Percentiles rank a stretch among this genome's conserved stretches.
Conservation (phyloP, 1,140 invertebrate species). For the Drosophila eugracilis region DNA sequence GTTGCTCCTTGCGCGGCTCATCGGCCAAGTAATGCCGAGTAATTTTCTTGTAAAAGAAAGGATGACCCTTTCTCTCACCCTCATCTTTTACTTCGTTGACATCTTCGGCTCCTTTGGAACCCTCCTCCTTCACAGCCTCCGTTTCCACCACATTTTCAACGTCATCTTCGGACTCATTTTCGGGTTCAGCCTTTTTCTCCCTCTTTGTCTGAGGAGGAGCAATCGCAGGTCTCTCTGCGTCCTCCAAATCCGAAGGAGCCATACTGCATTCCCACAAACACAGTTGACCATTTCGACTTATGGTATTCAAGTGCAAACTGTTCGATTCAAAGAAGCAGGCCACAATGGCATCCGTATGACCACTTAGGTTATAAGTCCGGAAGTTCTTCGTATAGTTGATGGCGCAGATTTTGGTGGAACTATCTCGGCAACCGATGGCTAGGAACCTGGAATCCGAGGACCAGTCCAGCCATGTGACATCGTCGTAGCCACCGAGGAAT, state of each 20-base stretch:
- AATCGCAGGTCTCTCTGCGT: conserved; percentile 84
- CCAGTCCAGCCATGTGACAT: conserved; percentile 95
- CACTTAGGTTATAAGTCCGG: conserved; percentile 89
- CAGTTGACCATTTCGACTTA: conserved; percentile 90
- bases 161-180: conserved; percentile 87
- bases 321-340: conserved; percentile 95
- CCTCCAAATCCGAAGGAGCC: conserved; percentile 84
- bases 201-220: conserved; percentile 71
- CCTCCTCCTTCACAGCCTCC: conserved; percentile 85
- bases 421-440: conserved; percentile 94
- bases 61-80: conserved; percentile 84
- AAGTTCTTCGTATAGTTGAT: conserved; percentile 91
- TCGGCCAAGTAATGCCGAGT: conserved; percentile 90
- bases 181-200: conserved; percentile 17
- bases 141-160: conserved; percentile 86
- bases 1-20: conserved; percentile 87
- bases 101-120: conserved; percentile 60
- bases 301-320: conserved; percentile 92
- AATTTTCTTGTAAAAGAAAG: conserved; percentile 89
- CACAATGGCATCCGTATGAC: conserved; percentile 93
- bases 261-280: conserved; percentile 95
- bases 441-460: conserved; percentile 95
- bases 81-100: conserved; percentile 79
- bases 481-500: conserved; percentile 92
- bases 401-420: conserved; percentile 92